Percentiles rank a stretch among this genome's conserved stretches.
These are phyloP conservation scores for Iselma pallidipennis DNA, from an alignment of 2,888 invertebrate genomes.

Conservation along the genomic window DNA sequence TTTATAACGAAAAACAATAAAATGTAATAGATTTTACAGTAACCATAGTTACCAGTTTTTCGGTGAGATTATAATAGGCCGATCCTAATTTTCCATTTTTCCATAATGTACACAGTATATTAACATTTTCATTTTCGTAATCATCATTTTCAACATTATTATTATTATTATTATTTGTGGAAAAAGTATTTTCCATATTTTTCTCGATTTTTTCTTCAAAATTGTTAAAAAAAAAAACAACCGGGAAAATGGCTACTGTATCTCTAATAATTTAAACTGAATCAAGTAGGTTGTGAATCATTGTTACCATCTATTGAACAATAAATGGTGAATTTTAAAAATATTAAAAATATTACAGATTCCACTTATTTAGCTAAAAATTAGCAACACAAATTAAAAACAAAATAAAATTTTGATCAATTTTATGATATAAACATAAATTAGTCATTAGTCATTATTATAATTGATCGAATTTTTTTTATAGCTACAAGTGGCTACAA, in stretches of 20 bases:
- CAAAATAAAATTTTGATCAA: too few species aligned
- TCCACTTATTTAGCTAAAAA: too few species aligned
- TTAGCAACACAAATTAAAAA: too few species aligned
- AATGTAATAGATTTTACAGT: too few species aligned
- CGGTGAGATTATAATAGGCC: constrained; percentile 69
- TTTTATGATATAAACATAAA: too few species aligned
- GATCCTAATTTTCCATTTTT: constrained; percentile 71
- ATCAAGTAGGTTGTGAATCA: not conserved
- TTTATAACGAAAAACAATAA: too few species aligned
- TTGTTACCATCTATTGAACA: not conserved
- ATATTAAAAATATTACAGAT: too few species aligned
- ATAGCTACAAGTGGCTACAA: not conserved
- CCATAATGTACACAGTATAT: constrained; percentile 68
- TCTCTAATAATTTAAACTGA: not conserved
- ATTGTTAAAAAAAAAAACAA: not conserved
- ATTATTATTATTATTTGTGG: not conserved
- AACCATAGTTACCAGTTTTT: constrained; percentile 68
- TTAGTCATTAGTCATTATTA: too few species aligned
- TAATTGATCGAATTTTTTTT: too few species aligned
- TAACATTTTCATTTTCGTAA: constrained; percentile 47
- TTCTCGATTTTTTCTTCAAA: not conserved
- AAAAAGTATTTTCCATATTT: not conserved
- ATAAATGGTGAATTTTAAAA: too few species aligned
- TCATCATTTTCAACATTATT: constrained; percentile 17
- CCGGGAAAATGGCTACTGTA: not conserved